phyloP scores from a whole-genome alignment of 2,113 vertebrate species.

The Cacatua alba region DNA sequence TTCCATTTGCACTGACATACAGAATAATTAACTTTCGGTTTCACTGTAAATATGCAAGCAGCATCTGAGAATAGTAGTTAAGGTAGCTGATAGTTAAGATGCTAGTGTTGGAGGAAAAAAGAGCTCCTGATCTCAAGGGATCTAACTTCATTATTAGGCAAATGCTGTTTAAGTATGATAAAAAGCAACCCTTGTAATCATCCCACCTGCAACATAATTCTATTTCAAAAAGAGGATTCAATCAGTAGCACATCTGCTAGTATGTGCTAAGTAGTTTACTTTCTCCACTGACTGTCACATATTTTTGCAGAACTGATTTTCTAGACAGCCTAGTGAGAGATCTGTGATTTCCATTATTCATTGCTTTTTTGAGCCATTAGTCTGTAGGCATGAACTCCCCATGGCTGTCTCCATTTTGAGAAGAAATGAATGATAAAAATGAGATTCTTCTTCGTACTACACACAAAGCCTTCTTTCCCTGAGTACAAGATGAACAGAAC shows the following conservation, averaged over 20 bases:
- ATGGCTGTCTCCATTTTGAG: background rate
- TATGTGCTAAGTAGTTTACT: background rate
- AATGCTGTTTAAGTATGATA: background rate
- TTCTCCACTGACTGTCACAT: background rate
- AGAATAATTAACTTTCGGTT: background rate
- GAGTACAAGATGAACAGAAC: background rate
- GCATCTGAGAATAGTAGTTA: background rate
- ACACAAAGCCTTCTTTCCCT: background rate
- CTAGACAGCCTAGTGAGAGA: background rate
- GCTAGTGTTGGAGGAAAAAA: background rate
- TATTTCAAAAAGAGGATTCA: background rate
- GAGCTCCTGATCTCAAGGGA: background rate
- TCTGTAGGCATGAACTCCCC: background rate
- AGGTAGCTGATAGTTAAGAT: background rate
- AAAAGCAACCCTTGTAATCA: background rate
- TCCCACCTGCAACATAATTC: background rate
- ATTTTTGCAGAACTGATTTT: background rate
- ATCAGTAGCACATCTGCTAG: background rate
- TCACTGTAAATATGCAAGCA: background rate
- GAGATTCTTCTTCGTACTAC: background rate
- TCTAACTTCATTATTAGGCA: background rate
- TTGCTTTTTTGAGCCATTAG: background rate
- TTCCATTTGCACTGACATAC: background rate
- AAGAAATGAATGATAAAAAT: background rate
- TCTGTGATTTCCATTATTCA: constrained; percentile 43